These are phyloP conservation scores for Cynopterus sphinx DNA, from an alignment of 2,797 vertebrate genomes.

Conservation along the genomic window DNA sequence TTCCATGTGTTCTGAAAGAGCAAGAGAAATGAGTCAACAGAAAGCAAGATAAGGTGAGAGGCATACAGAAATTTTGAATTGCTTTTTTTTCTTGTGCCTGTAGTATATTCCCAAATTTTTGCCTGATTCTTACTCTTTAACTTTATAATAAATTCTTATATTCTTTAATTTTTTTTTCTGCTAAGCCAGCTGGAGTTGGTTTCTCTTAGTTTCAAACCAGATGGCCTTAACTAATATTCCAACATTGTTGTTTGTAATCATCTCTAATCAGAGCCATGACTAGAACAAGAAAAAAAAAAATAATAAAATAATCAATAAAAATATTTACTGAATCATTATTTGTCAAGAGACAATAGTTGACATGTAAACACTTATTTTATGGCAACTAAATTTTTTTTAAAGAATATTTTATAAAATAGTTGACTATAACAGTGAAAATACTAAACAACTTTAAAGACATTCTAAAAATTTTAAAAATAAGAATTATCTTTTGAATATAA, in stretches of 20 bases:
- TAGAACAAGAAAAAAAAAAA: not conserved
- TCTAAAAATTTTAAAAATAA: not conserved
- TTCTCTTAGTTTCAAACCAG: slow-evolving; percentile 33
- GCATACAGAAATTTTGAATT: not conserved
- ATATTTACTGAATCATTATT: not conserved
- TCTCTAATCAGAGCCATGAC: not conserved
- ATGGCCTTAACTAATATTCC: not conserved
- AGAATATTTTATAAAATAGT: not conserved
- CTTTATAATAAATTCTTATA: not conserved
- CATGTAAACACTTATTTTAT: not conserved
- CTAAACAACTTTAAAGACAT: not conserved
- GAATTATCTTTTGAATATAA: not conserved
- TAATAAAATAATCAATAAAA: not conserved
- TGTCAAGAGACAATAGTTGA: not conserved
- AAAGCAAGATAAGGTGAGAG: not conserved
- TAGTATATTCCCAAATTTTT: not conserved
- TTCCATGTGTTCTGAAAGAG: not conserved
- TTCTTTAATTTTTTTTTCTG: not conserved
- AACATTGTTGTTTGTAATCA: not conserved
- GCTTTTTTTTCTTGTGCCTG: not conserved
- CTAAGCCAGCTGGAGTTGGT: not conserved
- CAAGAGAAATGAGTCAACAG: not conserved
- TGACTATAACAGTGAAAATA: not conserved
- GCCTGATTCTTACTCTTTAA: not conserved
- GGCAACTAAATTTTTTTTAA: not conserved